Conservation (phyloP, 2,113 vertebrate species). For the Cryptomyrus ogoouensis region DNA sequence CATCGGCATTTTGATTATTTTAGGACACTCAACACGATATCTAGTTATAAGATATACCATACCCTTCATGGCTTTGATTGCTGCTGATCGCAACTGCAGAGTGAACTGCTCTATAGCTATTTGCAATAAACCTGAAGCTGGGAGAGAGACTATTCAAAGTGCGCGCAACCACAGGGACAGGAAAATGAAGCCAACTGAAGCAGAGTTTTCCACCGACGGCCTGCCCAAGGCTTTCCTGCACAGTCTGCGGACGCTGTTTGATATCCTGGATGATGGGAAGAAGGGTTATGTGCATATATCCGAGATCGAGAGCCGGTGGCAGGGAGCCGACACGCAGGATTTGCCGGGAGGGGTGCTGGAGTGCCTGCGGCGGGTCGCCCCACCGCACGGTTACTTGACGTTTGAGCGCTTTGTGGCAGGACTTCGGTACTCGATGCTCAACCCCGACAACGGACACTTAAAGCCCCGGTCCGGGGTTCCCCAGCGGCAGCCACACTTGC, state of each 20-base stretch:
- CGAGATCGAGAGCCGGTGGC: conserved; percentile 93
- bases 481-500: conserved; percentile 17
- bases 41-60: not conserved
- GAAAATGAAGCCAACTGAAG: conserved; percentile 49
- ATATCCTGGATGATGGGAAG: conserved; percentile 82
- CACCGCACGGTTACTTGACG: conserved; percentile 80
- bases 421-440: conserved; percentile 72
- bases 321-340: conserved; percentile 71
- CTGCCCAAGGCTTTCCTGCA: conserved; percentile 82
- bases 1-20: not conserved
- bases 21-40: not conserved
- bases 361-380: conserved; percentile 72
- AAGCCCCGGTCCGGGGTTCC: not conserved
- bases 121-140: conserved; percentile 35
- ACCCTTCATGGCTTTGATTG: conserved; percentile 56
- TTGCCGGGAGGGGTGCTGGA: conserved; percentile 78
- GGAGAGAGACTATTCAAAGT: conserved; percentile 33
- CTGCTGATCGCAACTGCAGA: conserved; percentile 46
- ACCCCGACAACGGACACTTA: conserved; percentile 50
- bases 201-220: conserved; percentile 62
- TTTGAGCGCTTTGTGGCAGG: conserved; percentile 89
- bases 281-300: conserved; percentile 81
- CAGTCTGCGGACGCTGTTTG: conserved; percentile 85
- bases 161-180: conserved; percentile 16
- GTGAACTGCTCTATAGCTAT: conserved; percentile 39